Evolutionary conservation across 2,888 invertebrate species (phyloP).

Genomic region (Lasius platythorax): DNA sequence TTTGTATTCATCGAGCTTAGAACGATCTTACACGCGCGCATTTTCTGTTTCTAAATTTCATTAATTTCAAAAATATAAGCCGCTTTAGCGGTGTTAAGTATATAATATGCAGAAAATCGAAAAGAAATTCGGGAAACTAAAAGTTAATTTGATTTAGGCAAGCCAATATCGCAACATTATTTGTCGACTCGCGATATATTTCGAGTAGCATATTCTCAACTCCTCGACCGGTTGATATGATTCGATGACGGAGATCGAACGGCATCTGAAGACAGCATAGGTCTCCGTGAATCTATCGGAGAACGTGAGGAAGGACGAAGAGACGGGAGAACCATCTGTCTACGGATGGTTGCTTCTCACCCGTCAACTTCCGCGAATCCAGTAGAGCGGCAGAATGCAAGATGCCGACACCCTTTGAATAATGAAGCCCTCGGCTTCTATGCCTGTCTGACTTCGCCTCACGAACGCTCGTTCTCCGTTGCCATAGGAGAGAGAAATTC

Average conservation of each 20-base stretch:
- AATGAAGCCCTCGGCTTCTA: slow-evolving; percentile 83
- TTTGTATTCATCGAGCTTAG: background rate
- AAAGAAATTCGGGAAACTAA: background rate
- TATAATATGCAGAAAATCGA: background rate
- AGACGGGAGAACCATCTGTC: slow-evolving; percentile 63
- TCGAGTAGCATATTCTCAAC: slow-evolving; percentile 29
- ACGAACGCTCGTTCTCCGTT: slow-evolving; percentile 66
- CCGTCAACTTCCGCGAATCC: slow-evolving; percentile 82
- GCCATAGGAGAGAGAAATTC: slow-evolving; percentile 67
- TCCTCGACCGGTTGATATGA: slow-evolving; percentile 45
- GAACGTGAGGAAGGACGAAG: slow-evolving; percentile 48
- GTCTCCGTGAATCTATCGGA: slow-evolving; percentile 54
- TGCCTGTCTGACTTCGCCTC: slow-evolving; percentile 79
- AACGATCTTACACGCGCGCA: background rate
- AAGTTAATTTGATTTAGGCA: slow-evolving; percentile 8
- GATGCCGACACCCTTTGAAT: slow-evolving; percentile 84
- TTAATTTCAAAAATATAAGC: background rate
- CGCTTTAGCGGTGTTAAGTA: background rate
- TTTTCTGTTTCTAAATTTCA: slow-evolving; percentile 16
- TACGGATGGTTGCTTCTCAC: slow-evolving; percentile 79
- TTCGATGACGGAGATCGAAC: slow-evolving; percentile 60
- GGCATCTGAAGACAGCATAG: slow-evolving; percentile 37
- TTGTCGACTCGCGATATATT: slow-evolving; percentile 3
- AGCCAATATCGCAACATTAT: slow-evolving; percentile 5
- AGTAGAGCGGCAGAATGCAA: slow-evolving; percentile 82